Evolutionary conservation across 1,140 invertebrate species (phyloP).

Genomic region (Conus betulinus): DNA sequence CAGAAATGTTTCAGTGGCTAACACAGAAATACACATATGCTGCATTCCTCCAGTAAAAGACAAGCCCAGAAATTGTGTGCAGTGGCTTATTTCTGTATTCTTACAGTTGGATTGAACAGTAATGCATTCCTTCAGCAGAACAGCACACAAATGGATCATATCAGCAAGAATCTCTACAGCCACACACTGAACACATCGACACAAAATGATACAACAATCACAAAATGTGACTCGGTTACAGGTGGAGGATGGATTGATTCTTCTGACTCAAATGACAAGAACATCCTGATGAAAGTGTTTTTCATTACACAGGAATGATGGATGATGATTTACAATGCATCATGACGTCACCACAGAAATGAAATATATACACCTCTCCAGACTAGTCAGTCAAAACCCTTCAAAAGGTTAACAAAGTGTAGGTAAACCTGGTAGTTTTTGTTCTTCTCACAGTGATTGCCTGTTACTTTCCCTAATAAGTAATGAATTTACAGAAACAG

Average conservation of each 20-base stretch:
- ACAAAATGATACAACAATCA: not conserved
- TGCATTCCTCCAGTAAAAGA: not conserved
- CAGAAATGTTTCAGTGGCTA: no score
- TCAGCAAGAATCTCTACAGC: not conserved
- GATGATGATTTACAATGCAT: not conserved
- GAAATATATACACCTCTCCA: not conserved
- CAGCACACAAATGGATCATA: not conserved
- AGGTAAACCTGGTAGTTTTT: no score
- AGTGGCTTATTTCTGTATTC: not conserved
- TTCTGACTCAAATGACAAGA: not conserved
- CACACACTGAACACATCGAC: not conserved
- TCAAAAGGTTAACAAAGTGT: no score
- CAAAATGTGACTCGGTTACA: not conserved
- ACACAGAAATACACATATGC: no score
- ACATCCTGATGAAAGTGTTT: not conserved
- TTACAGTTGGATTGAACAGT: not conserved
- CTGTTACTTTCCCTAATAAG: no score
- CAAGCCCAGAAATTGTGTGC: not conserved
- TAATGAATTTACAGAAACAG: no score
- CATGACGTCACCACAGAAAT: not conserved
- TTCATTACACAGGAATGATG: not conserved
- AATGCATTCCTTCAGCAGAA: slow-evolving; percentile 1
- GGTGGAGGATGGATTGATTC: no score
- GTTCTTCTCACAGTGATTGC: no score
- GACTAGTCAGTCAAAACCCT: not conserved